Evolutionary conservation across 2,797 vertebrate genomes (phyloP), one percentile per base, ranked within the genome.

Genomic region (Pitangus sulphuratus): DNA sequence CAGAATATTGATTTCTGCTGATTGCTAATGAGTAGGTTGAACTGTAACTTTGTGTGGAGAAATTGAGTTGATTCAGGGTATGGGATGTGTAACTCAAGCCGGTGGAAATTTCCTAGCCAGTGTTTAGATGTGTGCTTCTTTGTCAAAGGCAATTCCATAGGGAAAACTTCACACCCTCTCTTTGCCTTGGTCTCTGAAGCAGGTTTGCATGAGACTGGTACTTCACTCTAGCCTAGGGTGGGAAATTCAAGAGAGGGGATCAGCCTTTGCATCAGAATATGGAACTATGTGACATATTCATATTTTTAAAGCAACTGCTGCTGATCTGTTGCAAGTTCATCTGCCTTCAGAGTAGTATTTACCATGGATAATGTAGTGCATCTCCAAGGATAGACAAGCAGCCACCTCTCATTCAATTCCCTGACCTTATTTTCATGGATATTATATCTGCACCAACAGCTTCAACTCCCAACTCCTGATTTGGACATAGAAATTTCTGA

Each of bases 21-120:
- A 86, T 96, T 83, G 79, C 81, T 96, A 76, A 89, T 91, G 56
- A 84, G 66, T 56, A 88, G 71, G 15, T 71, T 92, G 92, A 92
- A 83, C 84, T 82, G 50, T 89, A 88, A 87, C 58, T 87, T 84
- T 71, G 45, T 5, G 0, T 76, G 61, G 70, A 95, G 74, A 93
- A 89, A 93, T 44, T 33, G 53, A 92, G 70, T 79, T 89, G 76
- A 93, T 91, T 93, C 84, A 79, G 53, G 37, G 18, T 72, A 13
- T 76, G 80, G 53, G 76, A 87, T 69, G 48, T 19, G 19, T 72
- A 44, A 22, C 44, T 58, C 1, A 7, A 33, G 26, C 15, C 0
- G 0, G 14, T 87, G 72, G 42, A 89, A 88, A 83, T 89, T 79
- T 94, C 71, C 64, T 48, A 72, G 64, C 82, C 50, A 78, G 33